phyloP scores from a whole-genome alignment of 2,113 vertebrate species.

The Xiphias gladius region DNA sequence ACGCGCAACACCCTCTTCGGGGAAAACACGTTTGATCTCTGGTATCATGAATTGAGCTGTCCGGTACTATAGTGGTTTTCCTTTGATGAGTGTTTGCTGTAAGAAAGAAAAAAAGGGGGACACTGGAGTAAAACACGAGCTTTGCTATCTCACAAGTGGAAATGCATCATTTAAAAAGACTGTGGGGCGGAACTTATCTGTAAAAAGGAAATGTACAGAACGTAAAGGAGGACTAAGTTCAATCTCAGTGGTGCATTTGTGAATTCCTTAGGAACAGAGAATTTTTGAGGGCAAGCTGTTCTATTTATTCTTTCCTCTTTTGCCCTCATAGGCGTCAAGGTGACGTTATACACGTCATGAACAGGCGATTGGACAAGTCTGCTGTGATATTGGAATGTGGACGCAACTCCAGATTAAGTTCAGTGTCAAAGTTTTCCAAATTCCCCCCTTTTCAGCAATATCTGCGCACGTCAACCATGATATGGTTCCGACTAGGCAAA shows the following conservation, averaged over 20 bases:
- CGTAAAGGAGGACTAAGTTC: neutral
- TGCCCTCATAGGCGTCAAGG: neutral
- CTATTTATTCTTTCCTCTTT: neutral
- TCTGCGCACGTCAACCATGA: neutral
- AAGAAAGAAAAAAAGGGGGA: slow-evolving; percentile 19
- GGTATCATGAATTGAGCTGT: slow-evolving; percentile 41
- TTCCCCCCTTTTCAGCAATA: neutral
- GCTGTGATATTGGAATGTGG: too few relatives aligned
- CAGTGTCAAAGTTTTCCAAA: neutral
- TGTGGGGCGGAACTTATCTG: slow-evolving; percentile 1
- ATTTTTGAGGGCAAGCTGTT: neutral
- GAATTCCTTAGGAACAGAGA: neutral
- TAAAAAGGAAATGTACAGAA: neutral
- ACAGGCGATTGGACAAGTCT: too few relatives aligned
- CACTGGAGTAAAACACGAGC: slow-evolving; percentile 18
- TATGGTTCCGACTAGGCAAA: neutral
- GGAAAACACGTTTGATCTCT: slow-evolving; percentile 55
- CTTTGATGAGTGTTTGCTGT: slow-evolving; percentile 59
- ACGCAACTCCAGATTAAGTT: neutral
- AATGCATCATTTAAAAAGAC: slow-evolving; percentile 27
- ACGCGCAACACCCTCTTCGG: slow-evolving; percentile 28
- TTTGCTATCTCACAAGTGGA: neutral
- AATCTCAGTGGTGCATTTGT: neutral
- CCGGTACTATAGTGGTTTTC: slow-evolving; percentile 45
- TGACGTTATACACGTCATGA: too few relatives aligned